These are phyloP conservation scores for Amphipyra berbera DNA, from an alignment of 2,888 invertebrate genomes.

Conservation along the genomic window DNA sequence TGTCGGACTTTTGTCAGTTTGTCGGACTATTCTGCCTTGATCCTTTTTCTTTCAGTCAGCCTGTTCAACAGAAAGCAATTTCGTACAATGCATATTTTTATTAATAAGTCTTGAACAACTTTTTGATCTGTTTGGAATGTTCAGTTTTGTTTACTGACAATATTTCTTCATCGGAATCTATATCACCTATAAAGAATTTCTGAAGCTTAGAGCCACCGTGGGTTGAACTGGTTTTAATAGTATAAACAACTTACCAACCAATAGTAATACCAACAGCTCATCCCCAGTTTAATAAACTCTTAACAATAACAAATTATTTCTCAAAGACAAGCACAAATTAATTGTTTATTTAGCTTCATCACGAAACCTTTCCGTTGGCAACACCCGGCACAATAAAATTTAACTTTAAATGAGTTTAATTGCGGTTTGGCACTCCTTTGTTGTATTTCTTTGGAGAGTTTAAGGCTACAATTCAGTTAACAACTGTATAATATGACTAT, in stretches of 20 bases:
- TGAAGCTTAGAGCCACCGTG: too few relatives aligned
- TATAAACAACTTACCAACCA: too few relatives aligned
- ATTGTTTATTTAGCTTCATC: conserved; percentile 6
- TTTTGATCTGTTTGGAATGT: too few relatives aligned
- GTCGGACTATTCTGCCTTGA: conserved; percentile 6
- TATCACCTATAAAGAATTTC: too few relatives aligned
- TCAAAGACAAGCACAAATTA: not conserved
- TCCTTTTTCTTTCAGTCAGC: not conserved
- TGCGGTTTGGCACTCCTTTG: conserved; percentile 25
- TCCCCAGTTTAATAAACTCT: not conserved
- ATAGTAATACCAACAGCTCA: not conserved
- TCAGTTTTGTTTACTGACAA: too few relatives aligned
- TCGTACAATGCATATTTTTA: not conserved
- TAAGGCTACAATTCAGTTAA: conserved; percentile 26
- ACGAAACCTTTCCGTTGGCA: conserved; percentile 17
- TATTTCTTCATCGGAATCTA: too few relatives aligned
- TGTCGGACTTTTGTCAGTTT: conserved; percentile 6
- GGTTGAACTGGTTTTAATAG: too few relatives aligned
- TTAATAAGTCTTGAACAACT: too few relatives aligned
- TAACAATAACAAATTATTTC: not conserved
- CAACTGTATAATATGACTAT: conserved; percentile 1
- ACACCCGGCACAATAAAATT: conserved; percentile 7
- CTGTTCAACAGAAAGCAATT: conserved; percentile 7
- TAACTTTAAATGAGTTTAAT: conserved; percentile 31
- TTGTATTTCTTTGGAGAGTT: conserved; percentile 9